Conservation (phyloP, 2,113 vertebrate genomes). For the Heteronetta atricapilla region DNA sequence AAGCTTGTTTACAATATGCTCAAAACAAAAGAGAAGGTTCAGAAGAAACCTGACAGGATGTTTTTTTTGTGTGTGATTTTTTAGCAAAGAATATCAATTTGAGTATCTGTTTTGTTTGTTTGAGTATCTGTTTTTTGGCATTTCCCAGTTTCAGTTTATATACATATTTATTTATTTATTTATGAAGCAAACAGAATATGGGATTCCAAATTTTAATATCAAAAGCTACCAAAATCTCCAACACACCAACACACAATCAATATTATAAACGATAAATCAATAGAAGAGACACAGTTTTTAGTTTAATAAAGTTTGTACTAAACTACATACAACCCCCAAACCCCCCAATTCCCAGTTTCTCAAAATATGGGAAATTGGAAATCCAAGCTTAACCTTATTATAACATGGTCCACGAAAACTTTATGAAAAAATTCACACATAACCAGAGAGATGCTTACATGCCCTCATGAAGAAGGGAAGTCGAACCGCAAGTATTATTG, state of each 20-base stretch:
- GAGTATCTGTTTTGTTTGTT: not conserved
- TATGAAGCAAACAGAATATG: not conserved
- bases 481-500: not conserved
- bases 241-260: accelerated
- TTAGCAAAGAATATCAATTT: not conserved
- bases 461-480: not conserved
- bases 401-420: not conserved
- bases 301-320: too few relatives aligned
- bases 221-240: not conserved
- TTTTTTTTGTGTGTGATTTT: not conserved
- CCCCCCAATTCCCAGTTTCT: too few relatives aligned
- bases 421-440: not conserved
- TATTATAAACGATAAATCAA: not conserved
- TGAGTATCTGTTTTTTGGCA: not conserved
- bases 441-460: too few relatives aligned
- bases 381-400: not conserved
- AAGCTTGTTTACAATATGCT: not conserved
- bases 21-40: not conserved
- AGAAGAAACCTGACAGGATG: not conserved
- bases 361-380: not conserved
- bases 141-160: not conserved
- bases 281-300: not conserved
- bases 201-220: not conserved
- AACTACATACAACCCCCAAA: not conserved
- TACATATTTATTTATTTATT: too few relatives aligned